Evolutionary conservation across 2,113 vertebrate species (phyloP).

Genomic region (Callipepla californica): DNA sequence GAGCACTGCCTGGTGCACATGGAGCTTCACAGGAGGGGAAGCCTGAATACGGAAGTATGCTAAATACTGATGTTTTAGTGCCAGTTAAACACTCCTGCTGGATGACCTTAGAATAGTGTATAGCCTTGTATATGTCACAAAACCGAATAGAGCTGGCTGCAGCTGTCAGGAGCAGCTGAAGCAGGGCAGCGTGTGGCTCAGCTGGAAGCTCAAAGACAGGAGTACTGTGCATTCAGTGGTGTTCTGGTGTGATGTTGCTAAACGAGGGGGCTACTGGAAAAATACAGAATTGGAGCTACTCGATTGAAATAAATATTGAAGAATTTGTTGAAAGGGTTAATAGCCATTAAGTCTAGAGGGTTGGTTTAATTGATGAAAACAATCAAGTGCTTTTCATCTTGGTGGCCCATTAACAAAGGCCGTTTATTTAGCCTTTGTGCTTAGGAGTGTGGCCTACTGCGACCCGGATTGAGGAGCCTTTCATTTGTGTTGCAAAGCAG

Average conservation of each 20-base stretch:
- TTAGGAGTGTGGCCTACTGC: constrained; percentile 55
- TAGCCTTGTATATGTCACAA: background rate
- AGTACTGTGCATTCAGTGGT: background rate
- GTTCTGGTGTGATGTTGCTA: background rate
- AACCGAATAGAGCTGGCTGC: background rate
- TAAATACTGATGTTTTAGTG: background rate
- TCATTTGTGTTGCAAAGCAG: constrained; percentile 69
- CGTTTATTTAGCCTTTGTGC: constrained; percentile 71
- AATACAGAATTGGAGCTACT: background rate
- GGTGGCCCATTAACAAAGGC: constrained; percentile 56
- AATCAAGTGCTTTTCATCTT: constrained; percentile 69
- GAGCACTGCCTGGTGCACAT: background rate
- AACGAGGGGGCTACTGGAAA: constrained; percentile 6
- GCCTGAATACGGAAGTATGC: background rate
- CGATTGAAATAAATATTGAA: constrained; percentile 58
- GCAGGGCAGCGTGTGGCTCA: background rate
- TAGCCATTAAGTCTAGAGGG: constrained; percentile 32
- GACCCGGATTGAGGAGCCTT: constrained; percentile 58
- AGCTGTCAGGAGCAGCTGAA: constrained; percentile 58
- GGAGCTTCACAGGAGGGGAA: background rate
- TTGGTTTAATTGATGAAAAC: constrained; percentile 68
- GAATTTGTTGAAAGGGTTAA: constrained; percentile 54
- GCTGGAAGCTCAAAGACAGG: constrained; percentile 15
- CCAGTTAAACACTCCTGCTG: background rate
- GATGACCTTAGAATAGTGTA: background rate